These are phyloP conservation scores for Drosophila paulistorum DNA, from an alignment of 1,140 invertebrate species.

Conservation along the genomic window DNA sequence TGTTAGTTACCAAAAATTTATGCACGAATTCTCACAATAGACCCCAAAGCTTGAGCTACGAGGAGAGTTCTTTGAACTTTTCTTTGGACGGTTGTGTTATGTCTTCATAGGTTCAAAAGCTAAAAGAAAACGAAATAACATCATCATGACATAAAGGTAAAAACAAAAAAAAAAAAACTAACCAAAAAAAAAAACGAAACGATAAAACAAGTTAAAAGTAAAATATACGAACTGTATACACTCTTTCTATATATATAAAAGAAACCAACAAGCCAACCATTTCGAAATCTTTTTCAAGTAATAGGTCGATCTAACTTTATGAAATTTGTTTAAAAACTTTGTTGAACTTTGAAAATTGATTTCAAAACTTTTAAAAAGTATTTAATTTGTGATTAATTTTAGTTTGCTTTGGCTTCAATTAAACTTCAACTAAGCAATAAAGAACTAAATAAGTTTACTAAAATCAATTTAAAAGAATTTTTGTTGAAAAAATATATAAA, in stretches of 20 bases:
- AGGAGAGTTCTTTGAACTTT: constrained; percentile 76
- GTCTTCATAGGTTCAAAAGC: constrained; percentile 75
- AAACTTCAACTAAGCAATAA: no score
- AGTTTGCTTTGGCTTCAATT: no score
- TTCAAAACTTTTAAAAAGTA: no score
- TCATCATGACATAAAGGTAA: constrained; percentile 73
- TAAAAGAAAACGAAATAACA: constrained; percentile 79
- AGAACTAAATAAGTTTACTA: no score
- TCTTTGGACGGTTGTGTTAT: constrained; percentile 67
- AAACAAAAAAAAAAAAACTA: constrained; percentile 33
- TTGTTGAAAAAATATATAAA: no score
- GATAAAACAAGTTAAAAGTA: constrained; percentile 28
- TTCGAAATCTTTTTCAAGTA: neutral
- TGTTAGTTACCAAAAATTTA: constrained; percentile 64
- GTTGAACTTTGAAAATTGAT: no score
- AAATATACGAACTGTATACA: neutral
- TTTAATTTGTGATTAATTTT: no score
- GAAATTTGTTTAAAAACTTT: no score
- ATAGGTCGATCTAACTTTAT: no score
- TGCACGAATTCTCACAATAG: constrained; percentile 78
- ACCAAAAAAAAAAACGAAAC: constrained; percentile 41
- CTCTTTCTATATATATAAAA: neutral
- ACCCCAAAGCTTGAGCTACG: constrained; percentile 20
- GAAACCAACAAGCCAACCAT: neutral
- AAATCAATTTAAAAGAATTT: no score